Evolutionary conservation across 2,113 vertebrate species (phyloP), one percentile per base, ranked within the genome.

Genomic region (Brienomyrus brachyistius): DNA sequence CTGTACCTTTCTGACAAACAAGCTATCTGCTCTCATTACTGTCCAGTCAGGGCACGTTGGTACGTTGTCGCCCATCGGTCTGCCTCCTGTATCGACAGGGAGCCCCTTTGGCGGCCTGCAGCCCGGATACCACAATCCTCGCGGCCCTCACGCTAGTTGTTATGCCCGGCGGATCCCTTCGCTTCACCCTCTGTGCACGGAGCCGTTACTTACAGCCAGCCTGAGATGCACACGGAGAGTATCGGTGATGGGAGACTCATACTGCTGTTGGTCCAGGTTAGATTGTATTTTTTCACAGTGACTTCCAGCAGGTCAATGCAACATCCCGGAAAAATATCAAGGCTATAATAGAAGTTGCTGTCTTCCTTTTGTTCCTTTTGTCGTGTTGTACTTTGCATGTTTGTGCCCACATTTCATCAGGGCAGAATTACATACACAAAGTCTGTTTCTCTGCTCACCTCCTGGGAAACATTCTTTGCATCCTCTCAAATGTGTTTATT

Each of bases 1-100:
- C 91, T 88, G 74, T 88, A 92, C 90, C 90, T 92, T 93, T 70
- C 93, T 93, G 94, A 94, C 93, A 94, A 94, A 94, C 94, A 93
- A 90, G 91, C 91, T 92, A 90, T 92, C 90, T 56, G 59, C 35
- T 91, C 93, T 94, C 92, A 92, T 94, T 94, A 94, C 92, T 77
- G 91, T 93, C 93, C 92, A 94, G 91, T 92, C 93, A 92, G 90
- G 90, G 92, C 92, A 89, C 92, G 93, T 94, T 94, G 91, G 82
- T 89, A 91, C n/a, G 43, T 87, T 48, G 74, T 27, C 35, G 48
- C 82, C 87, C 50, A 35, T 88, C 77, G 17, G 21, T 31, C 31
- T 0, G 3, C 40, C 80, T 48, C 43, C 80, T 2, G 21, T 45
- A 83, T 45, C 21, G 43, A 83, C 6, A 45, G 13, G 35, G 4